Percentiles rank a stretch among this genome's conserved stretches.
Conservation (phyloP, 2,888 invertebrate genomes). For the Tetranychus truncatus region DNA sequence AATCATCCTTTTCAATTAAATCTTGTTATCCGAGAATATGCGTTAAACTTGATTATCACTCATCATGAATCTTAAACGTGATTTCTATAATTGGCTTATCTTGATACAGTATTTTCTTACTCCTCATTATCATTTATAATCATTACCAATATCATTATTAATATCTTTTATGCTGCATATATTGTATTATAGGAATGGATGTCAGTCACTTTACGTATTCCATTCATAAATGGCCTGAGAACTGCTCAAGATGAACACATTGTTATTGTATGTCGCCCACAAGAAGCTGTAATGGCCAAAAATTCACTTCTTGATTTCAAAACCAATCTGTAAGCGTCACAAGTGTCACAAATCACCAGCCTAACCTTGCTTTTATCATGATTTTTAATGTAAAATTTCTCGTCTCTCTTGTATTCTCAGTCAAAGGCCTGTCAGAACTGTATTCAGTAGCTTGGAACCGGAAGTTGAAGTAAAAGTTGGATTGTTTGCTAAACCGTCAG, state of each 20-base stretch:
- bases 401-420: not conserved
- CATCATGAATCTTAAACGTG: not conserved
- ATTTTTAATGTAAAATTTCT: not conserved
- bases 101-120: not conserved
- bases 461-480: slow-evolving; percentile 30
- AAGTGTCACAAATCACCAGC: not conserved
- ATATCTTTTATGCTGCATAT: slow-evolving; percentile 11
- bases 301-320: slow-evolving; percentile 28
- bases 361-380: too few species aligned
- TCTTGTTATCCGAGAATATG: too few species aligned
- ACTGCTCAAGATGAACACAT: slow-evolving; percentile 31
- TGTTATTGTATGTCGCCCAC: slow-evolving; percentile 30
- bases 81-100: slow-evolving; percentile 10
- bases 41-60: too few species aligned
- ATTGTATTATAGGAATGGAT: slow-evolving; percentile 28
- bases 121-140: not conserved
- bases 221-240: slow-evolving; percentile 29
- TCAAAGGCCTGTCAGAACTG: slow-evolving; percentile 23
- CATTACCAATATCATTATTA: too few species aligned
- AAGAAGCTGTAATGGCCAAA: slow-evolving; percentile 28
- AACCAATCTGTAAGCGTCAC: slow-evolving; percentile 27
- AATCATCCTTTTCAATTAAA: too few species aligned
- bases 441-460: slow-evolving; percentile 28
- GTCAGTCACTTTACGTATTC: slow-evolving; percentile 30
- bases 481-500: slow-evolving; percentile 28